phyloP scores from a whole-genome alignment of 2,797 vertebrate species.

The Labeo calbasu region DNA sequence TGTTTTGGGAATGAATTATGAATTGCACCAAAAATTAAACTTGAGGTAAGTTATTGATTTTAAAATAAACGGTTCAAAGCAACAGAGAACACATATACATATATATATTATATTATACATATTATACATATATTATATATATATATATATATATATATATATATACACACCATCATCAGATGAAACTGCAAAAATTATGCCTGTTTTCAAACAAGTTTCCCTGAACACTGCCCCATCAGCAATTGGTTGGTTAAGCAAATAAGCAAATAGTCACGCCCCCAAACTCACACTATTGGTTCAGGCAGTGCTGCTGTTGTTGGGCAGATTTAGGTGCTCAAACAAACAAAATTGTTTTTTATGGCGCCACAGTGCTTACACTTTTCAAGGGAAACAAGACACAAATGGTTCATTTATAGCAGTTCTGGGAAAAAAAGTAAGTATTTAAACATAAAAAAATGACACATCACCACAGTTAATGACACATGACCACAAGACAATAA shows the following conservation, averaged over 20 bases:
- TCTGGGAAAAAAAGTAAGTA: not conserved
- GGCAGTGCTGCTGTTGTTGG: not conserved
- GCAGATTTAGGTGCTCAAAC: not conserved
- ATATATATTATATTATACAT: too few species aligned
- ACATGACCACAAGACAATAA: not conserved
- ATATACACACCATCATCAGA: too few species aligned
- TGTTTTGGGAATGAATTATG: too few species aligned
- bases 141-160: too few species aligned
- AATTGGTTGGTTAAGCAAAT: not conserved
- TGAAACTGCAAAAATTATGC: not conserved
- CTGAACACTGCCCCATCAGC: not conserved
- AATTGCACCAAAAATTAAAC: not conserved
- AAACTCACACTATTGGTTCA: constrained; percentile 5
- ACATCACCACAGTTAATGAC: not conserved
- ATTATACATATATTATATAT: too few species aligned
- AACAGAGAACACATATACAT: too few species aligned
- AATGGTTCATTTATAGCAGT: not conserved
- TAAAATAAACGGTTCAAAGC: not conserved
- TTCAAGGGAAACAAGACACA: not conserved
- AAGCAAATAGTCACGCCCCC: constrained; percentile 7
- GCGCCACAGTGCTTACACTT: not conserved
- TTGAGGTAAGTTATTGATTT: not conserved
- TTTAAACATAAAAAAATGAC: not conserved
- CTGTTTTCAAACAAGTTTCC: constrained; percentile 8
- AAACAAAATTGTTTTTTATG: constrained; percentile 1